Evolutionary conservation across 2,797 vertebrate species (phyloP).

Genomic region (Cuculus canorus): DNA sequence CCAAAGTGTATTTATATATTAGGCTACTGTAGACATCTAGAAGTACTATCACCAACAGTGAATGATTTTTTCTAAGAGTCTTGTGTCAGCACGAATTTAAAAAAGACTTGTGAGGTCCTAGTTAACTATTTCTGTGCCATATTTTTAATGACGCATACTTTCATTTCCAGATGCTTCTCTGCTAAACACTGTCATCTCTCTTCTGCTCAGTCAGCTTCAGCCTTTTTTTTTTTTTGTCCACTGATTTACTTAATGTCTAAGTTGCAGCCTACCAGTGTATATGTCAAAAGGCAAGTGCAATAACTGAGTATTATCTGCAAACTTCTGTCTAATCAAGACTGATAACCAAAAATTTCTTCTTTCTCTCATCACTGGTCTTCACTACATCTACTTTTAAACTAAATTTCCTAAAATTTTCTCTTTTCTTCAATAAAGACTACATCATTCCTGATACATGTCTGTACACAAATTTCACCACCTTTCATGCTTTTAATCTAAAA

Average conservation of each 20-base stretch:
- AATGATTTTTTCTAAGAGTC: not conserved
- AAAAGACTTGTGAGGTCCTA: not conserved
- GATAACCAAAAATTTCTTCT: not conserved
- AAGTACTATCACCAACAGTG: not conserved
- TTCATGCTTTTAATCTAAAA: not conserved
- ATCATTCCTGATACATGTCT: not conserved
- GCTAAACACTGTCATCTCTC: not conserved
- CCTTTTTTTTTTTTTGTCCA: not conserved
- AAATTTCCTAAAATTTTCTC: not conserved
- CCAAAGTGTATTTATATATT: not conserved
- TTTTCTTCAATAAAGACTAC: not conserved
- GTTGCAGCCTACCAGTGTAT: not conserved
- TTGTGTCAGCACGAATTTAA: not conserved
- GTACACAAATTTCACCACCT: not conserved
- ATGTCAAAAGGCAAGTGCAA: not conserved
- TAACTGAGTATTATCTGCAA: not conserved
- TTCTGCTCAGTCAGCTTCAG: not conserved
- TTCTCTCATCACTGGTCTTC: not conserved
- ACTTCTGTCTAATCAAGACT: not conserved
- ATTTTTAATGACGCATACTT: not conserved
- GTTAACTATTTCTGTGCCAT: not conserved
- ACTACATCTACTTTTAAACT: not conserved
- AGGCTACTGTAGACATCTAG: not conserved
- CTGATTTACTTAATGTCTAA: not conserved
- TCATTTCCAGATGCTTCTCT: not conserved